Conservation (phyloP, 2,888 invertebrate species). For the Cyclophora punctaria region DNA sequence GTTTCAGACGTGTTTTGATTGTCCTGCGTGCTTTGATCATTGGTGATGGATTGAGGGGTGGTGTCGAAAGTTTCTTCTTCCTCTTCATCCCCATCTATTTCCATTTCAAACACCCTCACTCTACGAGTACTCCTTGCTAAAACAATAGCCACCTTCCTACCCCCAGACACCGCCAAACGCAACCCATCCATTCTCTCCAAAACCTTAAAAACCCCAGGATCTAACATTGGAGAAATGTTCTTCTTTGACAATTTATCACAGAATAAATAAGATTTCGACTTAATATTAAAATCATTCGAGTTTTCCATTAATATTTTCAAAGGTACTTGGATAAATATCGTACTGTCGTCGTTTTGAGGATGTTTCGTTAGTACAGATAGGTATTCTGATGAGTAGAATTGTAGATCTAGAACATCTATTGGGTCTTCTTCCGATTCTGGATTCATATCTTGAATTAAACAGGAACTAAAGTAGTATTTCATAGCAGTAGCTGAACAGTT, state of each 20-base stretch:
- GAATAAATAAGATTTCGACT: slow-evolving; percentile 54
- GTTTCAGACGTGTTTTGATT: slow-evolving; percentile 28
- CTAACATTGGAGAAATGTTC: slow-evolving; percentile 71
- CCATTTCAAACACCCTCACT: slow-evolving; percentile 92
- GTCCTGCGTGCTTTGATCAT: slow-evolving; percentile 39
- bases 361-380: slow-evolving; percentile 82
- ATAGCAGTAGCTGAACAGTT: slow-evolving; percentile 60
- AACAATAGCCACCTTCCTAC: slow-evolving; percentile 87
- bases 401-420: slow-evolving; percentile 78
- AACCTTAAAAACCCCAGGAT: slow-evolving; percentile 70
- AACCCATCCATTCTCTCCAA: slow-evolving; percentile 81
- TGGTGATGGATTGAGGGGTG: slow-evolving; percentile 52
- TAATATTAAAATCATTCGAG: slow-evolving; percentile 50
- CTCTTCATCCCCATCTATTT: slow-evolving; percentile 93
- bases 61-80: slow-evolving; percentile 77
- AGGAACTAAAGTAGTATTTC: slow-evolving; percentile 70
- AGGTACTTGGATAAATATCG: slow-evolving; percentile 68
- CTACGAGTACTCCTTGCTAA: slow-evolving; percentile 86
- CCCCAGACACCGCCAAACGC: slow-evolving; percentile 88
- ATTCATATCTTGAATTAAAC: slow-evolving; percentile 44
- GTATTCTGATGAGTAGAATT: slow-evolving; percentile 83
- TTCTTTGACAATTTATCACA: slow-evolving; percentile 60
- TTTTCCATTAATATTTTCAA: slow-evolving; percentile 63
- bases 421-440: slow-evolving; percentile 37
- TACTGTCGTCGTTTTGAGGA: slow-evolving; percentile 49